These are phyloP conservation scores for Hippolais icterina DNA, from an alignment of 2,113 vertebrate genomes.

Conservation along the genomic window DNA sequence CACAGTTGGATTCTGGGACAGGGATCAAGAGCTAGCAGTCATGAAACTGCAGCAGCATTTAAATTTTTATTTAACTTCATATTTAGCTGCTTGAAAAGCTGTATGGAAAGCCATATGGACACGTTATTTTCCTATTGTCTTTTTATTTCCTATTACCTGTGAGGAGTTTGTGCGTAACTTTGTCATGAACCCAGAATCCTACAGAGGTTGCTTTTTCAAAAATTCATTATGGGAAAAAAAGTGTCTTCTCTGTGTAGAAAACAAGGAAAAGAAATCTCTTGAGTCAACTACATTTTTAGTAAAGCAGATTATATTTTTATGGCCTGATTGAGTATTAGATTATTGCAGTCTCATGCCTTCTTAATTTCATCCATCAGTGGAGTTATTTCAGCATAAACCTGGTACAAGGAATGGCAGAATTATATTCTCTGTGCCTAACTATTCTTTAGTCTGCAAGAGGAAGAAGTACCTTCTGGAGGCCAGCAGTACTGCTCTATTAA, in stretches of 20 bases:
- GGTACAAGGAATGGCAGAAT: background rate
- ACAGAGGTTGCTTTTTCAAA: background rate
- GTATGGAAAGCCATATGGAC: background rate
- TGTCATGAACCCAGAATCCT: background rate
- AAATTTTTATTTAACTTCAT: background rate
- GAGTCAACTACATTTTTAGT: background rate
- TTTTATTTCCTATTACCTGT: constrained; percentile 8
- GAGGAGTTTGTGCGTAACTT: background rate
- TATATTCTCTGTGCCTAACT: background rate
- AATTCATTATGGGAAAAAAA: background rate
- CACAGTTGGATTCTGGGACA: background rate
- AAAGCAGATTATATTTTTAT: background rate
- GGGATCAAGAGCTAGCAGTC: background rate
- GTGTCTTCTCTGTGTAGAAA: background rate
- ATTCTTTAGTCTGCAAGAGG: background rate
- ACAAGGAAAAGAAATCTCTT: background rate
- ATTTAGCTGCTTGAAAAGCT: background rate
- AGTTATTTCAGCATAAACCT: background rate
- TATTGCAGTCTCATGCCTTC: background rate
- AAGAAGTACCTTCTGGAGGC: background rate
- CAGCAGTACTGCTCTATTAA: background rate
- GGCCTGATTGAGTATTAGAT: background rate
- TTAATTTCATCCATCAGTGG: constrained; percentile 1
- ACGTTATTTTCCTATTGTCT: background rate
- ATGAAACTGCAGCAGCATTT: background rate